These are phyloP conservation scores for Drosophila mercatorum DNA, from an alignment of 2,888 invertebrate genomes.

Conservation along the genomic window DNA sequence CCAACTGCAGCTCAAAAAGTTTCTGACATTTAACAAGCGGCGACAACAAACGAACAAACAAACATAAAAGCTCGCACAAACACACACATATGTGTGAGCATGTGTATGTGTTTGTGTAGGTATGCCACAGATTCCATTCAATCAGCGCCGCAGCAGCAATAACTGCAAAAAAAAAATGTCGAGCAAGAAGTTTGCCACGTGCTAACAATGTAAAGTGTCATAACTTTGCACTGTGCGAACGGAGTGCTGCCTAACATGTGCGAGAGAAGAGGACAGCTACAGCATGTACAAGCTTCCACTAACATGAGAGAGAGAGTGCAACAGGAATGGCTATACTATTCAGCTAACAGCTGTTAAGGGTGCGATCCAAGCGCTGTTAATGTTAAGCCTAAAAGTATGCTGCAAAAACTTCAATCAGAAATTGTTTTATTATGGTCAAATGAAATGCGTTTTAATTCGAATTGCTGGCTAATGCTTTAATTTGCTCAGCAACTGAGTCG, in stretches of 20 bases:
- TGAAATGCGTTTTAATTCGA: constrained; percentile 9
- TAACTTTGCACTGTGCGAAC: constrained; percentile 41
- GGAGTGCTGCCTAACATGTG: constrained; percentile 1
- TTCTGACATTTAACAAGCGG: constrained; percentile 52
- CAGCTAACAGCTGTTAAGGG: constrained; percentile 16
- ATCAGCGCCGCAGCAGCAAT: constrained; percentile 47
- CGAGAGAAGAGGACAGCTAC: constrained; percentile 4
- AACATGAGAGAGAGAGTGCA: not conserved
- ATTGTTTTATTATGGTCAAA: not conserved
- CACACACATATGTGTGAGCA: not conserved
- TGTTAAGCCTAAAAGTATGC: constrained; percentile 41
- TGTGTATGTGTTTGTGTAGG: constrained; percentile 6
- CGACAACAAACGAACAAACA: constrained; percentile 57
- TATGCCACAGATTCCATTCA: constrained; percentile 53
- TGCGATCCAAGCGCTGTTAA: constrained; percentile 2
- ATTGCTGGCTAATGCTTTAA: constrained; percentile 7
- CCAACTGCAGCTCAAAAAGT: constrained; percentile 49
- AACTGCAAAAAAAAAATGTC: constrained; percentile 23
- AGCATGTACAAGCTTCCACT: not conserved
- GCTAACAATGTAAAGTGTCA: constrained; percentile 63
- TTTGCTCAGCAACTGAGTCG: constrained; percentile 18
- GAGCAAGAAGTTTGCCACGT: constrained; percentile 54
- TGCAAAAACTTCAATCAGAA: not conserved
- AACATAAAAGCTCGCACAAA: constrained; percentile 34
- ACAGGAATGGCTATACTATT: too few species aligned